Percentiles rank a stretch among this genome's conserved stretches.
Evolutionary conservation across 2,888 invertebrate genomes (phyloP).

Genomic region (Mystacides longicornis): DNA sequence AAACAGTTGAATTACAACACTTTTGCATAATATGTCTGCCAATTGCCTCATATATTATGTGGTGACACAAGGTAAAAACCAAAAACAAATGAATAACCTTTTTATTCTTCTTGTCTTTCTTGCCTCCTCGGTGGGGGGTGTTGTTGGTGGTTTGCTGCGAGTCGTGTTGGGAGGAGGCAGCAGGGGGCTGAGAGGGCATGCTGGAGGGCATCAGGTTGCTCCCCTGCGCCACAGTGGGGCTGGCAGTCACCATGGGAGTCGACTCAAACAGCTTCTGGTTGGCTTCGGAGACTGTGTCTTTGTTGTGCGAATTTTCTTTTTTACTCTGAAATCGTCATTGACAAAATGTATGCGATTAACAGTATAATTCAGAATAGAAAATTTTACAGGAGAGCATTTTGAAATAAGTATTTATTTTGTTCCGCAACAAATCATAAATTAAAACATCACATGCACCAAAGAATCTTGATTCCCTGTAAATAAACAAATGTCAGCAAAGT

Average conservation of each 20-base stretch:
- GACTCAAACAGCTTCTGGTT: background rate
- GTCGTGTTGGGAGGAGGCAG: conserved; percentile 31
- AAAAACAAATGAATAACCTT: too few species aligned
- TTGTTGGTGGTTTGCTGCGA: conserved; percentile 43
- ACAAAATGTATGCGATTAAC: too few species aligned
- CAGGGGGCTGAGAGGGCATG: conserved; percentile 29
- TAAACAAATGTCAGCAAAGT: background rate
- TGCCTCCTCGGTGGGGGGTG: conserved; percentile 41
- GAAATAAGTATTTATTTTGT: too few species aligned
- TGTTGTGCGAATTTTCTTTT: conserved; percentile 22
- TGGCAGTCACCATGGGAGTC: background rate
- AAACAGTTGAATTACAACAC: background rate
- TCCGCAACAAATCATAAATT: background rate
- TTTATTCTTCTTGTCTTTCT: conserved; percentile 33
- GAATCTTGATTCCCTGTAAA: too few species aligned
- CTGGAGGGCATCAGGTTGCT: conserved; percentile 27
- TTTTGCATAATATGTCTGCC: background rate
- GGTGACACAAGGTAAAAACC: too few species aligned
- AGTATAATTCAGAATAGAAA: too few species aligned
- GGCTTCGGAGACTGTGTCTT: conserved; percentile 24
- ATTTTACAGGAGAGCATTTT: too few species aligned
- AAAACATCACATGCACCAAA: background rate
- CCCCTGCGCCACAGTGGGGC: background rate
- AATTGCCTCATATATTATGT: background rate
- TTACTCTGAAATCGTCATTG: conserved; percentile 4